Base-by-base conservation (phyloP, 2,113 vertebrate species). In the zebrafish (Danio rerio) region DNA sequence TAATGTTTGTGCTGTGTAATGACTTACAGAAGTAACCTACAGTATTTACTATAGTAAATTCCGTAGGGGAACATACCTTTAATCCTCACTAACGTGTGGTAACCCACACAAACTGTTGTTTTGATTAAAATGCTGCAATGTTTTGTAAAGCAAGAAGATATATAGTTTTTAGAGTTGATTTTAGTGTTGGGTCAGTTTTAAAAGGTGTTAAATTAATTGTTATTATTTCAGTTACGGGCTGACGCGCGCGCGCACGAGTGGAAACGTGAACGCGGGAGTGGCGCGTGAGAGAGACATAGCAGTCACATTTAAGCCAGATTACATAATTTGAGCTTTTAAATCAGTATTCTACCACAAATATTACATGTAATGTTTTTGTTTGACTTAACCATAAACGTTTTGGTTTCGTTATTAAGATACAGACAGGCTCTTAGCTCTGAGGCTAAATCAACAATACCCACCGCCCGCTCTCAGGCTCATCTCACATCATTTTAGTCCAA, bases 361-460 rank as follows among this genome's bases (percentile, higher is more conserved):
- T 59, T 3, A 2, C 55, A 1, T 21, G 42, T 20, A 5, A 31
- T 31, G 31, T 31, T 31, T 2, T 21, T 15, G n/a, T 5, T 61
- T 13, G 42, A 15, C n/a, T 0, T 9, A 8, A 3, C 6, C 40
- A 43, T 9, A 6, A 13, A 20, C 9, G 55, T 47, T 43, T 18
- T 21, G 5, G 66, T 47, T 4, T 61, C 6, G 31, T 13, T 5
- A 42, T 7, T 53, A 31, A 20, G 40, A 6, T 18, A 9, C 53
- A 56, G 10, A 16, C 53, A 20, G 53, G 42, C 55, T 47, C 5
- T 5, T 76, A 76, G 73, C 73, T 76, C 7, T 13, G 11, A 76
- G 4, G 73, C 73, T 76, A 76, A 61, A 55, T 61, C 73, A 3
- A 59, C n/a, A 76, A 21, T 59, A 76, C 73, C 59, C n/a, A 76